Conservation (phyloP, 2,888 invertebrate genomes). For the Hemicrepidius hirtus region DNA sequence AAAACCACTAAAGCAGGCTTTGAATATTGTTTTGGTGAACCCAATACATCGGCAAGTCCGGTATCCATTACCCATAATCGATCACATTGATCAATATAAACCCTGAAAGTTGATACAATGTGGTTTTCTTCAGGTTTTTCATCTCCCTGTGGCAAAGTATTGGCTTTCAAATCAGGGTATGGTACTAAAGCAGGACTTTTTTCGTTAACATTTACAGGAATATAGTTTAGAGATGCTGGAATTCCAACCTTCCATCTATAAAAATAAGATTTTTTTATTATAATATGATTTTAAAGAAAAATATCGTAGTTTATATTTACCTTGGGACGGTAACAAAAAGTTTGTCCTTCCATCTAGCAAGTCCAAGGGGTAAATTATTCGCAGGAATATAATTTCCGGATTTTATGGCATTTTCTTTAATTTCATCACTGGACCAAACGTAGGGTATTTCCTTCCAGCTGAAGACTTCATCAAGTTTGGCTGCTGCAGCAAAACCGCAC, state of each 20-base stretch:
- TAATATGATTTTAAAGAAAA: too few relatives aligned
- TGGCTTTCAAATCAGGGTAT: conserved; percentile 86
- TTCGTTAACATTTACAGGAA: conserved; percentile 74
- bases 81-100: conserved; percentile 84
- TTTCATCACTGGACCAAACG: conserved; percentile 78
- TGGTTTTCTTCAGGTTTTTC: conserved; percentile 73
- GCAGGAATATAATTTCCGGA: conserved; percentile 77
- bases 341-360: conserved; percentile 83
- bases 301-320: conserved; percentile 67
- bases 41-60: conserved; percentile 84
- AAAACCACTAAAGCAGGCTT: conserved; percentile 81
- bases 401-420: conserved; percentile 77
- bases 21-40: conserved; percentile 77
- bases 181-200: conserved; percentile 84
- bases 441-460: conserved; percentile 82
- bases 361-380: conserved; percentile 82
- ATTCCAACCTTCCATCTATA: conserved; percentile 80
- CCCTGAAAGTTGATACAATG: conserved; percentile 83
- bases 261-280: conserved; percentile 32
- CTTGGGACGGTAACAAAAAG: conserved; percentile 82
- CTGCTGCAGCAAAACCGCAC: conserved; percentile 67
- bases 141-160: conserved; percentile 79
- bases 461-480: conserved; percentile 78
- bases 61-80: conserved; percentile 89
- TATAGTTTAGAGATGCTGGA: conserved; percentile 81